Evolutionary conservation across 2,888 invertebrate species (phyloP).

Genomic region (Drosophila anomelani): DNA sequence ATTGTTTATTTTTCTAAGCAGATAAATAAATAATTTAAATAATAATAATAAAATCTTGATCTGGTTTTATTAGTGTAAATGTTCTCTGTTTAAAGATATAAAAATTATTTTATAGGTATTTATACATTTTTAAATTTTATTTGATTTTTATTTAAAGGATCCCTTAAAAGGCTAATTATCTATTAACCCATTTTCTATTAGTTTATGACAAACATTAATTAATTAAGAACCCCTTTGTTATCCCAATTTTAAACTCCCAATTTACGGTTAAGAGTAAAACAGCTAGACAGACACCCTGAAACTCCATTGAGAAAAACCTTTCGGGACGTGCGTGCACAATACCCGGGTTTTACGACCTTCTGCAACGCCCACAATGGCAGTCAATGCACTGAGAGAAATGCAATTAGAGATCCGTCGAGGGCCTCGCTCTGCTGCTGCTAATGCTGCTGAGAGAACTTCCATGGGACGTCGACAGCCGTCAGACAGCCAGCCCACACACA

Average conservation of each 20-base stretch:
- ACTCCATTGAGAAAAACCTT: conserved; percentile 72
- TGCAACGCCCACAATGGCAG: conserved; percentile 68
- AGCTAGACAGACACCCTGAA: conserved; percentile 26
- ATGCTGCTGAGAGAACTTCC: conserved; percentile 24
- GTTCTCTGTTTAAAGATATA: too few species aligned
- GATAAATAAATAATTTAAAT: neutral
- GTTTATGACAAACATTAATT: conserved; percentile 8
- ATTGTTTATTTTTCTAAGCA: neutral
- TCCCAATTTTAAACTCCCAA: neutral
- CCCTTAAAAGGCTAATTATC: neutral
- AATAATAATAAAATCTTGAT: too few species aligned
- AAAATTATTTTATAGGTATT: neutral
- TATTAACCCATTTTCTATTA: neutral
- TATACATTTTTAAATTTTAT: neutral
- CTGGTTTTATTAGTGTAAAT: too few species aligned
- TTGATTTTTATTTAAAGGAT: too few species aligned
- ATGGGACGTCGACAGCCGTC: conserved; percentile 39
- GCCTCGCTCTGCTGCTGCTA: neutral
- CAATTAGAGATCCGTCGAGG: conserved; percentile 57
- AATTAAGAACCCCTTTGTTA: neutral
- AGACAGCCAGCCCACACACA: conserved; percentile 72
- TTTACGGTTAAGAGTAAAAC: conserved; percentile 2
- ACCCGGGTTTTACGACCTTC: conserved; percentile 77
- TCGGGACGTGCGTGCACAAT: conserved; percentile 74
- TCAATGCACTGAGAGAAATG: conserved; percentile 71